A percentile compares a stretch with the other conserved stretches of the same genome.
Conservation (phyloP, 2,888 invertebrate genomes). For the Druceiella hillmani region DNA sequence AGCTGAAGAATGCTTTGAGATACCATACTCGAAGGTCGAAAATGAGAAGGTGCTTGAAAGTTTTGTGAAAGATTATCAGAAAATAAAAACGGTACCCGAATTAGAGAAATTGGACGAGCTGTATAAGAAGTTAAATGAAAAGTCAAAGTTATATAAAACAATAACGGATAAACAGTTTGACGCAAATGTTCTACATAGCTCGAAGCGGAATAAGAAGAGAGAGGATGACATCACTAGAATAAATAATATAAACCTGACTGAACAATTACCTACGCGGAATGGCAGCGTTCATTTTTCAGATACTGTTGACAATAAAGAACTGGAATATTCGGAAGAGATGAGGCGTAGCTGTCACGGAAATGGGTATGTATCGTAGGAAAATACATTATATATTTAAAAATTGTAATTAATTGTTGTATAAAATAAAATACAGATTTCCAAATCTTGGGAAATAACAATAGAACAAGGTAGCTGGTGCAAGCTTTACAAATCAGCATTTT, state of each 20-base stretch:
- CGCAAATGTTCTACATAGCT: constrained; percentile 61
- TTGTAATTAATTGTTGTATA: no score
- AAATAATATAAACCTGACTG: no score
- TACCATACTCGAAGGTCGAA: constrained; percentile 53
- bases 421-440: no score
- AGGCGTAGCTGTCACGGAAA: constrained; percentile 29
- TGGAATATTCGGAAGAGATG: constrained; percentile 23
- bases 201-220: constrained; percentile 36
- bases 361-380: no score
- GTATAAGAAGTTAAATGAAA: constrained; percentile 50
- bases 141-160: constrained; percentile 61
- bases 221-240: constrained; percentile 25
- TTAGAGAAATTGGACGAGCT: constrained; percentile 31
- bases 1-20: constrained; percentile 72
- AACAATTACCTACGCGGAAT: constrained; percentile 33
- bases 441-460: no score
- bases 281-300: constrained; percentile 32
- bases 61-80: constrained; percentile 39
- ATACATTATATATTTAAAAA: no score
- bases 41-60: constrained; percentile 40
- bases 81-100: constrained; percentile 8
- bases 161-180: constrained; percentile 70
- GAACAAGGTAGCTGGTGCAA: no score
- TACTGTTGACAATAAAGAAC: constrained; percentile 16
- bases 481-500: no score